Base-by-base conservation (phyloP, 2,113 vertebrate genomes). In the Silurus asotus region DNA sequence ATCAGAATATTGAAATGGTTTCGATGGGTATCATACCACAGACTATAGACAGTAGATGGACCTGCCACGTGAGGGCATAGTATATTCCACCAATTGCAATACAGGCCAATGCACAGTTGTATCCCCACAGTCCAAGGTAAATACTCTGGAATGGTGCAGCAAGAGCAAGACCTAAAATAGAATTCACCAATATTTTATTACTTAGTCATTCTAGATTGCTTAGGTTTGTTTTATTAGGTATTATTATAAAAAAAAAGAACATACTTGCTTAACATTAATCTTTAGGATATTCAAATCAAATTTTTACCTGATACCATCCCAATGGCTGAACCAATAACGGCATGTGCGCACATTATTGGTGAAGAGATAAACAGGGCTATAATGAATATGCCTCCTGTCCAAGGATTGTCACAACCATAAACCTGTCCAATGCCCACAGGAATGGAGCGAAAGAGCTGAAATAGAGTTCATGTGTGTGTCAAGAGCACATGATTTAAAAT, bases 31-130 rank as follows among this genome's bases (percentile, higher is more conserved):
- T 93, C 97, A 4, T 93, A 99, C 98, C 97, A 6, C 97, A 99
- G 45, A 94, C 85, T 37, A 99, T 87, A 2, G 98, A 96, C 85
- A 99, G 93, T 82, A 97, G 88, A 84, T 98, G 98, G 7, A 96
- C 95, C 94, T 99, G 97, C 98, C 98, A 99, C 70, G 97, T 99
- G 83, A 99, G 96, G 1, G 96, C 97, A 0, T 98, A 96, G 93
- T 99, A 99, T 96, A 97, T 96, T 78, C 98, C 98, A 19, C 98
- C 97, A 0, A 99, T 92, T 0, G 97, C 97, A 0, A 95, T 86
- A 55, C 98, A 99, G 0, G 96, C 96, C 49, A 99, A 93, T 83
- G 95, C 97, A 14, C 96, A 97, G 93, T 99, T 99, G 93, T 99
- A 99, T 72, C 96, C 96, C 96, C 97, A 98, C 77, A 99, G 92